Base-by-base conservation (phyloP, 1,140 invertebrate species). In the Drosophila subpulchrella region DNA sequence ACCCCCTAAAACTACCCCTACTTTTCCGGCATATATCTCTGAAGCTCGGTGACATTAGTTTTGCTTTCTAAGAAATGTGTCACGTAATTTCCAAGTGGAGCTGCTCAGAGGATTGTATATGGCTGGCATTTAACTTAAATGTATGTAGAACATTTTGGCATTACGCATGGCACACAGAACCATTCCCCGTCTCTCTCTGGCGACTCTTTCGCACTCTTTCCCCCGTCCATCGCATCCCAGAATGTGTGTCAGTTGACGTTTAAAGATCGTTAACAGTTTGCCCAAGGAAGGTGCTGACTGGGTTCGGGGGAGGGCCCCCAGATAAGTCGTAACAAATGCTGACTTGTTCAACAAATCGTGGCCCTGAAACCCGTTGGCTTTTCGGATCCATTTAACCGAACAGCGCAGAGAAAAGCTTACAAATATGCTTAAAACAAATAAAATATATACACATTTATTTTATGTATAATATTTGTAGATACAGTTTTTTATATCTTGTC, bases 21-120 rank as follows among this genome's bases (percentile, higher is more conserved):
- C 27, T 24, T 42, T 34, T 62, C 50, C 41, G 20, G 32, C 27
- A n/a, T 47, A 50, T 46, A 39, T 41, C 38, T 73, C 42, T 71
- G 38, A 42, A 57, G 62, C 68, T 85, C 53, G 24, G 60, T 89
- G 83, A 80, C 83, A 88, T 89, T 88, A 88, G 80, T 88, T 88
- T 82, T 88, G 83, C 83, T 88, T 86, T 83, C 83, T 80, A 80
- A 77, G 86, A 88, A 88, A 88, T 88, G 83, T 88, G 83, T 89
- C 83, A 88, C 83, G 84, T 88, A 88, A 89, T 88, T 88, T 89
- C 81, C 42, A 56, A 58, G 46, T 48, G 55, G 38, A 44, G 46
- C 50, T 61, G 66, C 73, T 61, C 67, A 56, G 63, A 81, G 75
- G 75, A 72, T 86, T 88, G 82, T 86, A 83, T 83, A 88, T 86